A percentile compares a stretch with the other conserved stretches of the same genome.
phyloP scores from a whole-genome alignment of 2,888 invertebrate species.

The Melitaea athalia region DNA sequence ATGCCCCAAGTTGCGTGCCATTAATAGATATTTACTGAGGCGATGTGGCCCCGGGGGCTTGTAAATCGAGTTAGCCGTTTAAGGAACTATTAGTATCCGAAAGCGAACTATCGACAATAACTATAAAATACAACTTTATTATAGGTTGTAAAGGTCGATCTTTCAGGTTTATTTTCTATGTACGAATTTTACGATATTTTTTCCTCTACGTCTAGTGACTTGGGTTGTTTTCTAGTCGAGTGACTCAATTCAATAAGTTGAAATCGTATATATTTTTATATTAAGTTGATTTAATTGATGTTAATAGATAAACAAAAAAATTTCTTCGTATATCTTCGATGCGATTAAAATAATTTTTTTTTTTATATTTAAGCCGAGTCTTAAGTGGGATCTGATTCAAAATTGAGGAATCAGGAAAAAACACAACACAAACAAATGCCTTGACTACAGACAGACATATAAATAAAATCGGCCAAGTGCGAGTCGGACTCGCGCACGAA shows the following conservation, averaged over 20 bases:
- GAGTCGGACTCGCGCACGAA: too few relatives aligned
- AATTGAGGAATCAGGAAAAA: too few relatives aligned
- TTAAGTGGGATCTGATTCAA: too few relatives aligned
- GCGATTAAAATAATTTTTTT: too few relatives aligned
- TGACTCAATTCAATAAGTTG: neutral
- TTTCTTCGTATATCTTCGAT: too few relatives aligned
- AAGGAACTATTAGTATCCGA: constrained; percentile 34
- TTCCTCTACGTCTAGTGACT: neutral
- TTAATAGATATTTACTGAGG: constrained; percentile 27
- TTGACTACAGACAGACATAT: too few relatives aligned
- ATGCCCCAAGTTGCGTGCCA: constrained; percentile 13
- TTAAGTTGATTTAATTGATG: neutral
- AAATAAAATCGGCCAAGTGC: too few relatives aligned
- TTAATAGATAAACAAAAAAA: too few relatives aligned
- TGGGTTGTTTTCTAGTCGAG: neutral
- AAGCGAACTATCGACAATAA: constrained; percentile 14
- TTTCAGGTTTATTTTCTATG: neutral
- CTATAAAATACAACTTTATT: constrained; percentile 24
- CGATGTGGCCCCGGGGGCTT: constrained; percentile 26
- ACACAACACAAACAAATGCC: too few relatives aligned
- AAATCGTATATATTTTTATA: neutral
- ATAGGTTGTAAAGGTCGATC: constrained; percentile 12
- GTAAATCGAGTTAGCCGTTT: constrained; percentile 34
- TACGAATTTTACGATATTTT: constrained; percentile 8
- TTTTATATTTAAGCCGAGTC: too few relatives aligned